phyloP scores from a whole-genome alignment of 1,140 invertebrate species.

The honey bee (Apis mellifera) region DNA sequence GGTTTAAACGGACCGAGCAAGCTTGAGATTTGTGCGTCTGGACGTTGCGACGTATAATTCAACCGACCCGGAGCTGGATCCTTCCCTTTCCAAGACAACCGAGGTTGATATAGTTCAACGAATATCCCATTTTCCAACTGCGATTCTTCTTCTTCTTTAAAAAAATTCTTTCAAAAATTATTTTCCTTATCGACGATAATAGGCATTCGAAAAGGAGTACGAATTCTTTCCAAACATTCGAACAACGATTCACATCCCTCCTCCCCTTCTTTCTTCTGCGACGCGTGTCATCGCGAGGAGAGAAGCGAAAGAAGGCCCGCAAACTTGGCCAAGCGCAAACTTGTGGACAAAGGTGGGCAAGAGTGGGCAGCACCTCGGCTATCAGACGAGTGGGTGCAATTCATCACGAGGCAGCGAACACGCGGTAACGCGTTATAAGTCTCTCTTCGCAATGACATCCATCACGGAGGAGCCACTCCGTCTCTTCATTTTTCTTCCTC shows the following conservation, averaged over 20 bases:
- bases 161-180: too few species aligned
- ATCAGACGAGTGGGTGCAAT: constrained; percentile 60
- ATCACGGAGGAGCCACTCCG: constrained; percentile 50
- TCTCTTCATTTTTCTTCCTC: constrained; percentile 41
- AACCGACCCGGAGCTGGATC: constrained; percentile 43
- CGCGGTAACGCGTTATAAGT: constrained; percentile 47
- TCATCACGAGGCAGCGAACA: constrained; percentile 56
- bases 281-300: background rate
- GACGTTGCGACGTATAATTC: constrained; percentile 71
- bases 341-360: constrained; percentile 54
- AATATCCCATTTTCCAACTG: background rate
- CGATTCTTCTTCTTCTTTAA: too few species aligned
- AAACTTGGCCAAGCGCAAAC: constrained; percentile 59
- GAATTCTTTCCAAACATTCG: too few species aligned
- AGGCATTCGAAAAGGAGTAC: too few species aligned
- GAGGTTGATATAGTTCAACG: constrained; percentile 32
- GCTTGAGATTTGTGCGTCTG: constrained; percentile 74
- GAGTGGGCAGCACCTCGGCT: constrained; percentile 48
- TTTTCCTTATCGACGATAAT: too few species aligned
- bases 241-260: too few species aligned
- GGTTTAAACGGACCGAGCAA: constrained; percentile 61
- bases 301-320: constrained; percentile 28
- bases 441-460: constrained; percentile 52
- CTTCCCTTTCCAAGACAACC: constrained; percentile 1
- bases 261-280: background rate